Base-by-base conservation (phyloP, 2,113 vertebrate species). In the Malurus melanocephalus region DNA sequence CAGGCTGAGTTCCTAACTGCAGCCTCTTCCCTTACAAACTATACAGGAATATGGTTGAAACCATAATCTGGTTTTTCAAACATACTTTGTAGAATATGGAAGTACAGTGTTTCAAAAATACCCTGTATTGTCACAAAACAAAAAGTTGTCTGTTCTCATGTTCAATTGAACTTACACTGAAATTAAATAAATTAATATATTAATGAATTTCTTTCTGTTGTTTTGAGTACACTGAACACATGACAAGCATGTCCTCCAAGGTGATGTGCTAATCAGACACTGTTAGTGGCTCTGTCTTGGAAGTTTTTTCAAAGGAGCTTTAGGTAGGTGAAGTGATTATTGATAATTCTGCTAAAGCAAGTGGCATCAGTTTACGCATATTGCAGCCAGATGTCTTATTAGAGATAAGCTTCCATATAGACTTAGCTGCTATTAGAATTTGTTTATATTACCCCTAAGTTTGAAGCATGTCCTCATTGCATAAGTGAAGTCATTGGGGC, bases 161-260 rank as follows among this genome's bases (percentile, higher is more conserved):
- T 93, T 93, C 95, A 94, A 93, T 94, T 95, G 94, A 96, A 96
- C 93, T 94, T 75, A 80, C 94, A 80, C 53, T 69, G 87, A 91
- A 85, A 48, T 62, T 10, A 94, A 96, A 95, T 96, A 95, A 96
- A 96, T 94, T 94, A 91, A 88, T 93, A 68, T 62, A 85, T 91
- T 73, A 43, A 86, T 85, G 55, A 91, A 59, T 17, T 68, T 59
- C 62, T 78, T 43, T 15, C 71, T 76, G 45, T 52, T 91, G 73
- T 91, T 91, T 89, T 86, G 52, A 85, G 57, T 93, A 62, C 8
- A 49, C 23, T 57, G 48, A 86, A 61, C 24, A 46, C 18, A 40
- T 30, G 21, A 53, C 52, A 83, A n/a, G 10, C 19, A 42, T 28
- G 9, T 38, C 16, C 35, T 74, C 55, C 53, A 85, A 82, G 35